Percentiles rank a stretch among this genome's conserved stretches.
These are phyloP conservation scores for Toxonevra muliebris DNA, from an alignment of 2,888 invertebrate genomes.

Conservation along the genomic window DNA sequence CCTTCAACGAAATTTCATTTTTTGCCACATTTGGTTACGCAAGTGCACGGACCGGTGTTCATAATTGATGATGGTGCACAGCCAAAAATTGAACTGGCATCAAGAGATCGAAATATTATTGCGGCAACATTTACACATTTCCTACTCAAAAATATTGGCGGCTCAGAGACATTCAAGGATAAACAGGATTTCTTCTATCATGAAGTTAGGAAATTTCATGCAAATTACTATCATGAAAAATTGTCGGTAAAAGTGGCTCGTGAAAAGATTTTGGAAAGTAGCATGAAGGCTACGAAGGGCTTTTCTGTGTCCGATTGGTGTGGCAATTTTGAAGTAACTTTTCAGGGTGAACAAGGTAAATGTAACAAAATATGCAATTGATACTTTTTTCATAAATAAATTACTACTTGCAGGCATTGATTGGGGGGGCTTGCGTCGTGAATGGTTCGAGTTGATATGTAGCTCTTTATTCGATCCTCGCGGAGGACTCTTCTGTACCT, in stretches of 20 bases:
- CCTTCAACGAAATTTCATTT: conserved; percentile 91
- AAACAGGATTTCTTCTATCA: conserved; percentile 83
- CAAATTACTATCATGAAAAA: conserved; percentile 88
- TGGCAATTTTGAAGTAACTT: conserved; percentile 90
- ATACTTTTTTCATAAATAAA: not conserved
- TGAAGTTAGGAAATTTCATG: conserved; percentile 84
- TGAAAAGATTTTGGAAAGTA: conserved; percentile 82
- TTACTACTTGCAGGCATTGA: conserved; percentile 75
- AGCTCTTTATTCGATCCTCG: conserved; percentile 86
- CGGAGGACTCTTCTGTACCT: conserved; percentile 83
- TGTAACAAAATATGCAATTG: not conserved
- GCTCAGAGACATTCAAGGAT: conserved; percentile 92
- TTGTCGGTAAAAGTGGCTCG: conserved; percentile 82
- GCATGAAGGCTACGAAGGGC: conserved; percentile 85
- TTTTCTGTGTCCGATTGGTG: conserved; percentile 93
- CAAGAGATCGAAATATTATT: conserved; percentile 87
- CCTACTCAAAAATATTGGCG: conserved; percentile 91
- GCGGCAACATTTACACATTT: conserved; percentile 93
- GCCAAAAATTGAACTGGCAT: conserved; percentile 82
- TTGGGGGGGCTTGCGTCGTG: conserved; percentile 92
- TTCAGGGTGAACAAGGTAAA: conserved; percentile 91
- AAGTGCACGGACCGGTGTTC: conserved; percentile 72
- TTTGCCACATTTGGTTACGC: conserved; percentile 63
- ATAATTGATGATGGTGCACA: conserved; percentile 92
- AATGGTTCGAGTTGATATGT: conserved; percentile 94